A percentile compares a stretch with the other conserved stretches of the same genome.
Conservation (phyloP, 2,113 vertebrate species). For the Pedetes capensis region DNA sequence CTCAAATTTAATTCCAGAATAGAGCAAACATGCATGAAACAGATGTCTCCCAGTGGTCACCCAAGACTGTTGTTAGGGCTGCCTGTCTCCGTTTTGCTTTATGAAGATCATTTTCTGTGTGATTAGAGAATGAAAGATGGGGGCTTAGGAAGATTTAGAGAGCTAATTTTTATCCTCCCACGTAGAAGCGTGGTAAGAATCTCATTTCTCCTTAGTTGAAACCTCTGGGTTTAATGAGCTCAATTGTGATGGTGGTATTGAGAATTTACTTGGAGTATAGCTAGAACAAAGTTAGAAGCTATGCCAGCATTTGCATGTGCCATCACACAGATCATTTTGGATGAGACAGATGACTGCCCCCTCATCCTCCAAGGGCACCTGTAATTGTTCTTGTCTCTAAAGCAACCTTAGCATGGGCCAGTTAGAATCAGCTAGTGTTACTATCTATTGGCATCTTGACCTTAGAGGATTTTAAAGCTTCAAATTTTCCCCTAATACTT, state of each 20-base stretch:
- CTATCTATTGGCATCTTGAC: background rate
- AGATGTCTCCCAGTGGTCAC: background rate
- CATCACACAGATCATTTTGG: background rate
- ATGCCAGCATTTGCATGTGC: background rate
- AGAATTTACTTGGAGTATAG: background rate
- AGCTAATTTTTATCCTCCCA: background rate
- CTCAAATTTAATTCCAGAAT: background rate
- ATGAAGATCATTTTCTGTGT: background rate
- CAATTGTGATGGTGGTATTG: accelerated
- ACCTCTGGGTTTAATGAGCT: background rate
- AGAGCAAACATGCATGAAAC: background rate
- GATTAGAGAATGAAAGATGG: background rate
- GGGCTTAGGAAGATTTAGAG: background rate
- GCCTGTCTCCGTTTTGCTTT: background rate
- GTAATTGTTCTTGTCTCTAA: background rate
- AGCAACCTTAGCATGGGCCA: background rate
- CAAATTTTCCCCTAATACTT: background rate
- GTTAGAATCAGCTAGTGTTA: background rate
- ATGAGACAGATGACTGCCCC: background rate
- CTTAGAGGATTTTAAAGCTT: background rate
- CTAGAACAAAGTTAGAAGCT: background rate
- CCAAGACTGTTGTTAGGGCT: background rate
- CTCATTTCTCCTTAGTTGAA: background rate
- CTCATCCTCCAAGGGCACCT: background rate
- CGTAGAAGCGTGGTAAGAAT: background rate